Evolutionary conservation across 2,888 invertebrate species (phyloP).

Genomic region (Pachliopta kotzebuea): DNA sequence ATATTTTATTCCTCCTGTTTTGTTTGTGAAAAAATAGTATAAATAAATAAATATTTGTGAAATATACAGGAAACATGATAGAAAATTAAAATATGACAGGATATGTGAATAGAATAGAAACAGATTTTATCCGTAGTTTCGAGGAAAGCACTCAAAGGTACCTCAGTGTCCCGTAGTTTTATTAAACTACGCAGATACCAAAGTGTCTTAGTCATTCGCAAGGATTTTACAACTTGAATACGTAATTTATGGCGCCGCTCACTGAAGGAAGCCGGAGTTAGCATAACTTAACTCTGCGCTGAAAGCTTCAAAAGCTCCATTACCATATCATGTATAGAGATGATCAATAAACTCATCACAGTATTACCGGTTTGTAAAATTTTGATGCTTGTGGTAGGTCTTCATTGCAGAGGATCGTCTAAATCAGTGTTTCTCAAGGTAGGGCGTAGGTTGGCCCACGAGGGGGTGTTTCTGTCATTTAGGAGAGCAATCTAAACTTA

Average conservation of each 20-base stretch:
- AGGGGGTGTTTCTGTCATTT: too few species aligned
- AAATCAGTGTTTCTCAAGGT: too few species aligned
- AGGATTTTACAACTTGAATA: conserved; percentile 30
- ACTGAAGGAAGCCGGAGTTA: conserved; percentile 17
- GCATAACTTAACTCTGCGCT: conserved; percentile 20
- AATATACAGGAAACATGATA: too few species aligned
- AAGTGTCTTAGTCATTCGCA: conserved; percentile 28
- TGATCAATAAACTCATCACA: neutral
- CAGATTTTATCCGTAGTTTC: neutral
- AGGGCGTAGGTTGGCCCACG: too few species aligned
- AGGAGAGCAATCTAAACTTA: too few species aligned
- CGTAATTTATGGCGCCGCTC: conserved; percentile 27
- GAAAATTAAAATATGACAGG: too few species aligned
- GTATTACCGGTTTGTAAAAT: neutral
- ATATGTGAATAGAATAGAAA: neutral
- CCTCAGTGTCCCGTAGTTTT: conserved; percentile 21
- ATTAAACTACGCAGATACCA: conserved; percentile 25
- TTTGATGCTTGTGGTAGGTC: neutral
- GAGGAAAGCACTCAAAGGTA: conserved; percentile 17
- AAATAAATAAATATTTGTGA: too few species aligned
- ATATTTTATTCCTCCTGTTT: too few species aligned
- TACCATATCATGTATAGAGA: conserved; percentile 9
- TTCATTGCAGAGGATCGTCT: too few species aligned
- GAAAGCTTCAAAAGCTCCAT: conserved; percentile 19
- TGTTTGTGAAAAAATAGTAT: too few species aligned